Percentiles rank a stretch among this genome's conserved stretches.
Conservation (phyloP, 2,797 vertebrate species). For the Echiichthys vipera region DNA sequence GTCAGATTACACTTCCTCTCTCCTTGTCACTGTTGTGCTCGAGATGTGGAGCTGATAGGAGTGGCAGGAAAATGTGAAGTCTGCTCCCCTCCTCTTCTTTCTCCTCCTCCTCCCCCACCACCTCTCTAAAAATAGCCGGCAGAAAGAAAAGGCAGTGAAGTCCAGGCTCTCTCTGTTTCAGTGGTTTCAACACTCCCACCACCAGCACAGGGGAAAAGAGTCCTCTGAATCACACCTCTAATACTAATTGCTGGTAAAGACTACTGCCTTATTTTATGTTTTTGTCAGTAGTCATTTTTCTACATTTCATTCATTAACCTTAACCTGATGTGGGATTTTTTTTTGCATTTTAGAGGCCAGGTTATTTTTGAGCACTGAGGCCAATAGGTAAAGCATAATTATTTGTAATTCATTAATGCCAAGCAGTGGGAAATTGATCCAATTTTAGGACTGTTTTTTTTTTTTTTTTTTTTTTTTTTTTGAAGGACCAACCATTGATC, state of each 20-base stretch:
- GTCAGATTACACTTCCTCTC: slow-evolving; percentile 82
- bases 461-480: background rate
- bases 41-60: slow-evolving; percentile 83
- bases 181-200: slow-evolving; percentile 76
- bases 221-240: slow-evolving; percentile 67
- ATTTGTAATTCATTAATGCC: background rate
- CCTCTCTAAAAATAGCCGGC: slow-evolving; percentile 85
- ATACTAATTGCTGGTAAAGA: slow-evolving; percentile 35
- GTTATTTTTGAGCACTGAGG: slow-evolving; percentile 3
- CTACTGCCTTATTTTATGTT: background rate
- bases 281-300: slow-evolving; percentile 3
- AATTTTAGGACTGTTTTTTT: background rate
- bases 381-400: background rate
- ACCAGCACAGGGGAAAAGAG: slow-evolving; percentile 57
- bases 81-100: slow-evolving; percentile 69
- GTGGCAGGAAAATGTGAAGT: slow-evolving; percentile 85
- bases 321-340: background rate
- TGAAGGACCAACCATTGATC: slow-evolving; percentile 25
- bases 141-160: slow-evolving; percentile 79
- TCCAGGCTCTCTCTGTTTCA: slow-evolving; percentile 74
- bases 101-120: slow-evolving; percentile 73
- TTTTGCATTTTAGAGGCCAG: background rate
- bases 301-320: background rate
- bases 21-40: slow-evolving; percentile 78
- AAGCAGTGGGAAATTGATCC: background rate